Evolutionary conservation across 2,888 invertebrate species (phyloP).

Genomic region (Imbricaverruca yamaguchii): DNA sequence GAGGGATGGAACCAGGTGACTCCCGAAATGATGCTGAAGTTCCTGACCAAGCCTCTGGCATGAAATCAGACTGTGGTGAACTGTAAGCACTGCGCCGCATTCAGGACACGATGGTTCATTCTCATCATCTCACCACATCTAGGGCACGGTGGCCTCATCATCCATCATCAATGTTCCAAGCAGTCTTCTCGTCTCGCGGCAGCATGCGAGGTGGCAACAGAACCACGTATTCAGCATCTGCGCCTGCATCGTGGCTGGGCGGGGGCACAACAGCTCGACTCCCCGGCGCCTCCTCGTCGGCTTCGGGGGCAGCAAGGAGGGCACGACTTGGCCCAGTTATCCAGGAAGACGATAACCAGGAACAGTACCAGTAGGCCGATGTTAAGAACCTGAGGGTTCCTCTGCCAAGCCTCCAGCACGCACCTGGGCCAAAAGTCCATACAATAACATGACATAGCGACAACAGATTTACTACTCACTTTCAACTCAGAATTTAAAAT

Average conservation of each 20-base stretch:
- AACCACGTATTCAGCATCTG: not conserved
- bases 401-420: conserved; percentile 6
- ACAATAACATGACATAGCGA: not conserved
- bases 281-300: not conserved
- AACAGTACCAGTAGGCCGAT: not conserved
- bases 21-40: too few species aligned
- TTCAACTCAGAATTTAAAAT: not conserved
- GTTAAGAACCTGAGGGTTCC: not conserved
- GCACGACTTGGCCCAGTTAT: not conserved
- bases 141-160: too few species aligned
- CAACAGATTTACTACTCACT: not conserved
- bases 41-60: too few species aligned
- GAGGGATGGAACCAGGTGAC: too few species aligned
- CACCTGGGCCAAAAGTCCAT: conserved; percentile 5
- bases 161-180: too few species aligned
- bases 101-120: too few species aligned
- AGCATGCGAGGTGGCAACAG: too few species aligned
- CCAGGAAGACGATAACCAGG: not conserved
- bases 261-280: not conserved
- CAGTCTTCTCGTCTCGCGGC: too few species aligned
- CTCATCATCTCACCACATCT: too few species aligned
- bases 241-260: not conserved
- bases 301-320: not conserved
- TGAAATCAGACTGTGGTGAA: too few species aligned
- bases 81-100: too few species aligned